Percentiles rank a stretch among this genome's conserved stretches.
These are phyloP conservation scores for Drosophila pseudotakahashii DNA, from an alignment of 2,888 invertebrate species.

Conservation along the genomic window DNA sequence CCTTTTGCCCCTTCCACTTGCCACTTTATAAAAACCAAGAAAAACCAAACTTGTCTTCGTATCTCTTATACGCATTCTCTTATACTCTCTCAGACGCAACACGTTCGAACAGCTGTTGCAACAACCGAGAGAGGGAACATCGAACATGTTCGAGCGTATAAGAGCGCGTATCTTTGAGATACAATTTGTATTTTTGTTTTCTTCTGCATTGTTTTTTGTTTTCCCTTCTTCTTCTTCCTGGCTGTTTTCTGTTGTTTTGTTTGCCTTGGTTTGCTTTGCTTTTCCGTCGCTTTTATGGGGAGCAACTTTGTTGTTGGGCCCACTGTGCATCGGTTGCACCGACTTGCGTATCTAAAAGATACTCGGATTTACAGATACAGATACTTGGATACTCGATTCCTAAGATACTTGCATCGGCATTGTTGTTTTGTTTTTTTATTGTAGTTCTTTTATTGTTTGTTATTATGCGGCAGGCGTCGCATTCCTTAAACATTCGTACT, in stretches of 20 bases:
- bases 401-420: slow-evolving; percentile 29
- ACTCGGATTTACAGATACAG: slow-evolving; percentile 39
- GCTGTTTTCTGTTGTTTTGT: slow-evolving; percentile 17
- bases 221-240: neutral
- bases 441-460: slow-evolving; percentile 13
- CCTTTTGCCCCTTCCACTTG: neutral
- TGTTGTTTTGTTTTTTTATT: slow-evolving; percentile 50
- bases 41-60: neutral
- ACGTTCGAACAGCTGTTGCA: slow-evolving; percentile 49
- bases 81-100: slow-evolving; percentile 74
- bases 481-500: slow-evolving; percentile 45
- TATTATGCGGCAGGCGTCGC: slow-evolving; percentile 71
- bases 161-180: slow-evolving; percentile 20
- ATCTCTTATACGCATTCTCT: slow-evolving; percentile 45
- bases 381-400: slow-evolving; percentile 11
- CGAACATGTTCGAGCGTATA: slow-evolving; percentile 57
- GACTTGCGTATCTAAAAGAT: slow-evolving; percentile 43
- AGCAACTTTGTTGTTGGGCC: slow-evolving; percentile 44
- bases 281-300: slow-evolving; percentile 18
- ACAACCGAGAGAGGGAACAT: slow-evolving; percentile 13
- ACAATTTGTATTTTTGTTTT: slow-evolving; percentile 3
- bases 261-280: slow-evolving; percentile 20
- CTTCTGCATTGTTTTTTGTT: slow-evolving; percentile 34
- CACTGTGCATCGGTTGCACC: slow-evolving; percentile 45
- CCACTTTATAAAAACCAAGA: neutral